A percentile compares a stretch with the other conserved stretches of the same genome.
Evolutionary conservation across 1,140 invertebrate species (phyloP).

Genomic region (Zaprionus inermis): DNA sequence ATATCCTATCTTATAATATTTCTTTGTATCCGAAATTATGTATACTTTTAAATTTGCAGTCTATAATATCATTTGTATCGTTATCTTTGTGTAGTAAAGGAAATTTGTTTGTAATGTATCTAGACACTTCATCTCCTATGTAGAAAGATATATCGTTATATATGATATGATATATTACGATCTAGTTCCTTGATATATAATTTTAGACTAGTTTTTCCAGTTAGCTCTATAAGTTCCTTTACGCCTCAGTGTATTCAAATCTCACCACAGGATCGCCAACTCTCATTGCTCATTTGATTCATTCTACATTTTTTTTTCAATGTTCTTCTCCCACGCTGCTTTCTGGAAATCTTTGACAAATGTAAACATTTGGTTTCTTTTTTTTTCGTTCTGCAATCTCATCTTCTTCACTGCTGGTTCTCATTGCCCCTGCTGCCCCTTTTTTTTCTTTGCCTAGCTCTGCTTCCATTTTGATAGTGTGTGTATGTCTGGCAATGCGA

Average conservation of each 20-base stretch:
- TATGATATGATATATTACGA: no score
- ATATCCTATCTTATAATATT: no score
- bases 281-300: slow-evolving; percentile 16
- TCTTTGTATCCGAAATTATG: no score
- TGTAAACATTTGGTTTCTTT: slow-evolving; percentile 63
- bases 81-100: no score
- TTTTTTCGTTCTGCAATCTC: not conserved
- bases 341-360: slow-evolving; percentile 73
- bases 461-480: slow-evolving; percentile 13
- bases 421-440: not conserved
- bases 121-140: no score
- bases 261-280: not conserved
- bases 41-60: no score
- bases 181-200: no score
- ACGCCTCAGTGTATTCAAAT: slow-evolving; percentile 18
- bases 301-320: slow-evolving; percentile 10
- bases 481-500: slow-evolving; percentile 30
- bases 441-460: slow-evolving; percentile 2
- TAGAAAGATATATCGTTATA: no score
- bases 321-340: slow-evolving; percentile 9
- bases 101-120: no score
- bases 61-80: no score
- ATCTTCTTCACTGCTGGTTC: not conserved
- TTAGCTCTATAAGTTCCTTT: not conserved
- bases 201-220: no score